phyloP scores from a whole-genome alignment of 2,113 vertebrate species.

The Mirounga angustirostris region DNA sequence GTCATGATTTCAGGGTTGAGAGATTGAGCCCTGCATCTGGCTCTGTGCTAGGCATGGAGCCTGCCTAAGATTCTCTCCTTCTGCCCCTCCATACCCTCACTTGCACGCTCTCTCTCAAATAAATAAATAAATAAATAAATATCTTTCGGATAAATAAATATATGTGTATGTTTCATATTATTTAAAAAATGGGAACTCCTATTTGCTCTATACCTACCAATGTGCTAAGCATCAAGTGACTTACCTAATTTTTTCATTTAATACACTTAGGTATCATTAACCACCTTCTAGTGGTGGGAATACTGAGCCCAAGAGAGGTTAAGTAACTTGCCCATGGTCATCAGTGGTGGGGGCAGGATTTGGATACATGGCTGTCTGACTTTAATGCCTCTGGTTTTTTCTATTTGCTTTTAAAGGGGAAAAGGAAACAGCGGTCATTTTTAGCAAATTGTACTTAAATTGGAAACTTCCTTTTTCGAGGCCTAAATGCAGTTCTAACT shows the following conservation, averaged over 20 bases:
- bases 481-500: not conserved
- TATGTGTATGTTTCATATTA: not conserved
- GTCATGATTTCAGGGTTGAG: not conserved
- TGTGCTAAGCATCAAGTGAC: not conserved
- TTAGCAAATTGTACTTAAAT: constrained; percentile 33
- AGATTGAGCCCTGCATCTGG: not conserved
- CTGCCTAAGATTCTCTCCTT: not conserved
- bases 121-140: not conserved
- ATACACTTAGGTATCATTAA: not conserved
- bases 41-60: not conserved
- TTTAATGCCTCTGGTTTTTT: not conserved
- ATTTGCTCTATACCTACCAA: not conserved
- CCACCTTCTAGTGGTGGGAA: not conserved
- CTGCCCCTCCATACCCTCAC: not conserved
- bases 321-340: not conserved
- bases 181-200: not conserved
- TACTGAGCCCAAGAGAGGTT: not conserved
- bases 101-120: not conserved
- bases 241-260: not conserved
- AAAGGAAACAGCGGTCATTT: constrained; percentile 19
- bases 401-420: constrained; percentile 26
- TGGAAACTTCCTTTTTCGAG: constrained; percentile 27
- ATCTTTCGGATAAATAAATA: not conserved
- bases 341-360: not conserved
- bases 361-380: not conserved